Base-by-base conservation (phyloP, 2,113 vertebrate species). In the Eudyptes chrysolophus region DNA sequence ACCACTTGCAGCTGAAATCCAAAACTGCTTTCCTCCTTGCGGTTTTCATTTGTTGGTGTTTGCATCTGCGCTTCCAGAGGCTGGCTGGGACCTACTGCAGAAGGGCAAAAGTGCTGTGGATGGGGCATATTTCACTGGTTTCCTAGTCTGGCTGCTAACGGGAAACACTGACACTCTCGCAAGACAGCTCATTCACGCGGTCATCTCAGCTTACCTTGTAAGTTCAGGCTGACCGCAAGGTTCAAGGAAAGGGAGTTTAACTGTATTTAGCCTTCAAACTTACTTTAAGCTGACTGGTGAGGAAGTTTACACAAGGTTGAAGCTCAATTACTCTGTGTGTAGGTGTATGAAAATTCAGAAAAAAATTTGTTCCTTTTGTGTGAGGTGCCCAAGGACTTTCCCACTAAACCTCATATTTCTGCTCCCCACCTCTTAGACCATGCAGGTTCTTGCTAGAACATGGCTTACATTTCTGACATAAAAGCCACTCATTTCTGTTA, bases 181-280 rank as follows among this genome's bases (percentile, higher is more conserved):
- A 80, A 44, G 57, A 88, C 72, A 61, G 12, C 2, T 48, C 7
- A 0, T 36, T 71, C 55, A 29, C 0, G 0, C 4, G 5, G 34
- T 54, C 38, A 34, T 84, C 61, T 82, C 57, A 52, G 25, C 18
- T 88, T 83, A n/a, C 18, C 25, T 70, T 81, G 4, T 46, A 61
- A 62, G 29, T 49, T 81, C 40, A 60, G 38, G 19, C 55, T 75
- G 77, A 36, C 22, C 2, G 1, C 36, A 57, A 9, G n/a, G 32
- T 83, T 84, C 20, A 58, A 40, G 54, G 49, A 82, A 61, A 81
- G 13, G 8, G 12, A 0, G 1, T 46, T 81, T 81, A 24, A 16
- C 44, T 70, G 51, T 64, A 32, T 38, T 8, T 51, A 92, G 14
- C 32, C 27, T 77, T 55, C 44, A 87, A 42, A 87, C 46, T 79